Evolutionary conservation across 1,140 invertebrate genomes (phyloP), one percentile per base, ranked within the genome.

Genomic region (Oreohelix idahoensis): DNA sequence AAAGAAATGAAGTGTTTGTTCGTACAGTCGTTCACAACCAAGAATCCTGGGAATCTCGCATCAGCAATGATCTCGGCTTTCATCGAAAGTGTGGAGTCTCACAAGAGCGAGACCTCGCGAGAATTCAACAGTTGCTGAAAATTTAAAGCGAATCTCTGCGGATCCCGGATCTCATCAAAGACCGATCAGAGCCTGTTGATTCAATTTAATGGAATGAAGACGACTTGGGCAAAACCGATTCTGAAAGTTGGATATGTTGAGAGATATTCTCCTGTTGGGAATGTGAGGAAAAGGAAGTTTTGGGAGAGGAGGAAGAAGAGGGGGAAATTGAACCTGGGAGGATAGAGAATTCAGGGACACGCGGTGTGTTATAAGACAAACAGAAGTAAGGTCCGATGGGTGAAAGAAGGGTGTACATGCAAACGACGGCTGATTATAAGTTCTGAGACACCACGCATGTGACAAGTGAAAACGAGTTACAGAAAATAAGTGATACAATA

Each of bases 171-270:
- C 77, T 79, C 77, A 79, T 79, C 77, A 79, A 79, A 66, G 77
- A 42, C 32, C 77, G 77, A 79, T 79, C 77, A 66, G 32, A 63
- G 77, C 51, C 53, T 79, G 77, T 79, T 79, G 77, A 79, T 79
- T 79, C 29, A 79, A 79, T 79, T 79, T 58, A 69, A 79, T 79
- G 45, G 77, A 69, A 63, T 79, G 77, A 79, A 79, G 77, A 66
- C 29, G 74, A n/a, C 45, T 32, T 35, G 11, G 49, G 26, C 39
- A 20, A 29, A 17, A 51, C 11, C 15, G 74, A 45, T 51, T 51
- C 74, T 51, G 15, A 49, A 51, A 76, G 26, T 58, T 5, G 53
- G 53, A 58, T 58, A 58, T 35, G 63, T 66, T 29, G 29, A 66
- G 63, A 66, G n/a, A 66, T 32, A 32, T 66, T 66, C 63, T 66